A percentile compares a stretch with the other conserved stretches of the same genome.
Evolutionary conservation across 2,797 vertebrate genomes (phyloP).

Genomic region (Anguilla megastoma): DNA sequence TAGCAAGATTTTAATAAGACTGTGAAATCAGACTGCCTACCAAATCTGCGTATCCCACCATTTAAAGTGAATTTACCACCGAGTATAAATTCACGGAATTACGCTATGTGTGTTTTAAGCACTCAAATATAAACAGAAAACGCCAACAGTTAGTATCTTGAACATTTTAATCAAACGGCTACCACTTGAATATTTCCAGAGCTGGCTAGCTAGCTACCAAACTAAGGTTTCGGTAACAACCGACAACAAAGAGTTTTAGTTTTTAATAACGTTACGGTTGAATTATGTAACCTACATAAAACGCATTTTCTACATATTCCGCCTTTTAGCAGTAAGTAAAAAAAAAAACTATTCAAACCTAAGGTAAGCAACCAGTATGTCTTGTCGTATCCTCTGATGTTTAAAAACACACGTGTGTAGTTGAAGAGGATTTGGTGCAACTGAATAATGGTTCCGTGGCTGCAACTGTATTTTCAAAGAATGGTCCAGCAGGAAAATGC

Average conservation of each 20-base stretch:
- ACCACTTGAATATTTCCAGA: neutral
- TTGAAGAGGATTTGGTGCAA: constrained; percentile 39
- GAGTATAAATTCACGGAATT: neutral
- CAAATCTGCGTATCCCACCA: neutral
- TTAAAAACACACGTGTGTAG: constrained; percentile 63
- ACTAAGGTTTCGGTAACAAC: neutral
- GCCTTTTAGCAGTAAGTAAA: neutral
- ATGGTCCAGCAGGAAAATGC: too few species aligned
- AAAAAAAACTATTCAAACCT: neutral
- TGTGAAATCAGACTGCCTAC: neutral
- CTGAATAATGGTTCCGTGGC: constrained; percentile 39
- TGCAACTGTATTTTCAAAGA: neutral
- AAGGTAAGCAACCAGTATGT: neutral
- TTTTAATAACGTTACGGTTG: neutral
- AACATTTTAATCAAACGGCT: neutral
- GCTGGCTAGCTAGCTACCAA: too few species aligned
- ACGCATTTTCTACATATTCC: neutral
- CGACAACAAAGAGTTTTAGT: neutral
- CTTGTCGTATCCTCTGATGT: neutral
- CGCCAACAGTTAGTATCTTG: neutral
- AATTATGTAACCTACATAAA: neutral
- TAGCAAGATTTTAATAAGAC: neutral
- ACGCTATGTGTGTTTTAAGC: neutral
- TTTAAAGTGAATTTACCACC: neutral
- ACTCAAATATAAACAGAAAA: too few species aligned